Base-by-base conservation (phyloP, 2,797 vertebrate genomes). In the Monodelphis domestica region DNA sequence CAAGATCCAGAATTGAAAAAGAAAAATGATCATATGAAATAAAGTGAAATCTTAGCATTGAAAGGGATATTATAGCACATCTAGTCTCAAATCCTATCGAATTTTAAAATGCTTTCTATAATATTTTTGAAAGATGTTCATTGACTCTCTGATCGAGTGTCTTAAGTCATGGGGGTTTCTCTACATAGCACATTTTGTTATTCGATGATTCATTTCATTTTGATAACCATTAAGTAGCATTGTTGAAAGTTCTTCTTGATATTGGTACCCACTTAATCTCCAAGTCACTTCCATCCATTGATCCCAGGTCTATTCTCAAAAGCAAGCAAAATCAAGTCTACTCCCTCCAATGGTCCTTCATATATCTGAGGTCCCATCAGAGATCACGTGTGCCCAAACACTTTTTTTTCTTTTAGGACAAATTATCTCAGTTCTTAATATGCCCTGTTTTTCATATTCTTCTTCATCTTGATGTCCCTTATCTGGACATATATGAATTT, bases 231-330 rank as follows among this genome's bases (percentile, higher is more conserved):
- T 45, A 24, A 45, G 38, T 45, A 24, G 2, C 2, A 45, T 78
- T 45, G n/a, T 38, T 45, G 33, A n/a, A 63, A 63, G 14, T 59
- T 78, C 63, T 78, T 45, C 63, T 78, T 45, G 63, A 78, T 45
- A 45, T 45, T 45, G 63, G 45, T 78, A 7, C 14, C 63, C 21
- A n/a, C 59, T 95, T 92, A 38, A 14, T 52, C 52, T 91, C 53
- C 53, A 4, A 12, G 50, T 70, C 57, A 53, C 21, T 9, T 55
- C 91, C 26, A 59, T n/a, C 30, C 15, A 1, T 10, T 11, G 29
- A 54, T 4, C 53, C 54, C 88, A 38, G 2, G 53, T n/a, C 38
- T 2, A 0, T 2, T 15, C 54, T 45, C 0, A 0, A 56, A 38
- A 53, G 56, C 26, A 56, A 29, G 53, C 2, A 12, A 50, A 88